Evolutionary conservation across 2,797 vertebrate genomes (phyloP).

Genomic region (Xiphophorus birchmanni): DNA sequence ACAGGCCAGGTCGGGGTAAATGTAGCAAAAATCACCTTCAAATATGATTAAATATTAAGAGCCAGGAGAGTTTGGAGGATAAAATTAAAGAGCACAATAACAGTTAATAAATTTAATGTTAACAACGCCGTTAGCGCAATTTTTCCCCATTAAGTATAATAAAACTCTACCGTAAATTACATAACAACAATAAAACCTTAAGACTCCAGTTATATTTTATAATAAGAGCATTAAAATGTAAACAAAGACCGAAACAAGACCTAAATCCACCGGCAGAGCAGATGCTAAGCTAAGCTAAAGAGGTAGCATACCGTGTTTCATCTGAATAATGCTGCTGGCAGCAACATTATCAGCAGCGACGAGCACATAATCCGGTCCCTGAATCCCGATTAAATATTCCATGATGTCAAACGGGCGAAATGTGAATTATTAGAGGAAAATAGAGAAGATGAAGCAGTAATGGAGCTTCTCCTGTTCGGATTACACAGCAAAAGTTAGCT

Average conservation of each 20-base stretch:
- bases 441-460: not conserved
- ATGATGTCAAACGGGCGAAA: constrained; percentile 63
- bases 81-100: not conserved
- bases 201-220: not conserved
- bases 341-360: constrained; percentile 93
- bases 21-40: too few species aligned
- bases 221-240: not conserved
- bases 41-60: not conserved
- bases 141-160: not conserved
- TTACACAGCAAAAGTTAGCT: constrained; percentile 85
- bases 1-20: not conserved
- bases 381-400: constrained; percentile 97
- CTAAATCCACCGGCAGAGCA: constrained; percentile 7
- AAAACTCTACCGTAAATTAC: not conserved
- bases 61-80: too few species aligned
- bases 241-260: not conserved
- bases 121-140: not conserved
- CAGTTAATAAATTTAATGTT: not conserved
- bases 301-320: constrained; percentile 91
- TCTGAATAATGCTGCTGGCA: constrained; percentile 92
- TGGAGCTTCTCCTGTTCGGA: constrained; percentile 40
- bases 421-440: not conserved
- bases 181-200: not conserved
- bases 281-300: constrained; percentile 61
- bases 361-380: constrained; percentile 91